Evolutionary conservation across 1,140 invertebrate genomes (phyloP).

Genomic region (Drosophila arawakana): DNA sequence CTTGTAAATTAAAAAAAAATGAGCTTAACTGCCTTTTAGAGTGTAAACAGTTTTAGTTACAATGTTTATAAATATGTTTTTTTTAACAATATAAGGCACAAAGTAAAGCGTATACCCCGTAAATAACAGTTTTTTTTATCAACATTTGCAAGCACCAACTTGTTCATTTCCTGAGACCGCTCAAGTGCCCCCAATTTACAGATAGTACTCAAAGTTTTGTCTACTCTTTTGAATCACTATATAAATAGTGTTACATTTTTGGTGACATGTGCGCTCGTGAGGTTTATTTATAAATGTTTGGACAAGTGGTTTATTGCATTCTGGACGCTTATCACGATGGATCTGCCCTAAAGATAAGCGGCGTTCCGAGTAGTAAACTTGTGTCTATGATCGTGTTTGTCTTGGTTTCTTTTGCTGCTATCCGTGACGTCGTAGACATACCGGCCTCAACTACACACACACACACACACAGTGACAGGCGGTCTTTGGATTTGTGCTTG

Average conservation of each 20-base stretch:
- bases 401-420: background rate
- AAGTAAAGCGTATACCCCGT: background rate
- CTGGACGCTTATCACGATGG: slow-evolving; percentile 16
- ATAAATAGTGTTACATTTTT: slow-evolving; percentile 9
- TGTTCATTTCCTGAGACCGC: background rate
- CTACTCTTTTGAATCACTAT: background rate
- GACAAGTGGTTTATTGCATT: slow-evolving; percentile 35
- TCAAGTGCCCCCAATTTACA: background rate
- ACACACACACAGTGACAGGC: background rate
- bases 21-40: no score
- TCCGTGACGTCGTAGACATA: slow-evolving; percentile 30
- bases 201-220: background rate
- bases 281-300: slow-evolving; percentile 25
- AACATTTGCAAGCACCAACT: background rate
- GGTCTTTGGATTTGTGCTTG: slow-evolving; percentile 37
- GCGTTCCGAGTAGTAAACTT: no score
- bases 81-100: no score
- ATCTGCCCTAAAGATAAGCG: slow-evolving; percentile 37
- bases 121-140: background rate
- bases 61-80: no score
- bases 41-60: no score
- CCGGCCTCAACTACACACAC: slow-evolving; percentile 31
- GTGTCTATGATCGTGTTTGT: background rate
- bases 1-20: background rate
- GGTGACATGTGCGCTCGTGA: slow-evolving; percentile 8